Percentiles rank a stretch among this genome's conserved stretches.
phyloP scores from a whole-genome alignment of 2,113 vertebrate species.

The Syngnathus floridae region DNA sequence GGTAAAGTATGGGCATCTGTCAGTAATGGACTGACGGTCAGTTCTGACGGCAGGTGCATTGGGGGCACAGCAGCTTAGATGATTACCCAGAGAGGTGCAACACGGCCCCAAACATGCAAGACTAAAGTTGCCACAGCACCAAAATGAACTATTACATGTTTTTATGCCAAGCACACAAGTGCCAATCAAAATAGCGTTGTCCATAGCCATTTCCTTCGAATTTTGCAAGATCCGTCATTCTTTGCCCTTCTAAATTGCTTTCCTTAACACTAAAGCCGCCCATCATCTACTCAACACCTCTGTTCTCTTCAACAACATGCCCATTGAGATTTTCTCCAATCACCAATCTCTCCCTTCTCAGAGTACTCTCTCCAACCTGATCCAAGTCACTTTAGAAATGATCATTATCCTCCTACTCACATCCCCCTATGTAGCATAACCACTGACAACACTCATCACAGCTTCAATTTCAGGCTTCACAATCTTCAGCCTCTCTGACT shows the following conservation, averaged over 20 bases:
- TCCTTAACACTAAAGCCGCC: background rate
- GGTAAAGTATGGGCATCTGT: too few species aligned
- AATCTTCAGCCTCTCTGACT: background rate
- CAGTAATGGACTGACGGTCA: too few species aligned
- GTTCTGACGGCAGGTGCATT: too few species aligned
- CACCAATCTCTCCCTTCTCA: background rate
- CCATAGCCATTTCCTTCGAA: background rate
- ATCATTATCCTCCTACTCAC: background rate
- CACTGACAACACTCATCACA: background rate
- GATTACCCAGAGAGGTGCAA: too few species aligned
- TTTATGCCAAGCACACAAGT: too few species aligned
- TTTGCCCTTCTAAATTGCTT: background rate
- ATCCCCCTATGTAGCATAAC: background rate
- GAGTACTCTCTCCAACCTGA: background rate
- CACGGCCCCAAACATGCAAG: too few species aligned
- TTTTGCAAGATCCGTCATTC: background rate
- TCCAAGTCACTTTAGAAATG: background rate
- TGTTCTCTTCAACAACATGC: background rate
- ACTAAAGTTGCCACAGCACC: background rate
- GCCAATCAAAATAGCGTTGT: background rate
- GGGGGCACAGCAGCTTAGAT: too few species aligned
- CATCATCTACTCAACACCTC: background rate
- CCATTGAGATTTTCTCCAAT: background rate
- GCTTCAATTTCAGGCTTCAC: background rate
- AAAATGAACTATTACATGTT: background rate